These are phyloP conservation scores for Dryas iulia DNA, from an alignment of 1,140 invertebrate species.

Conservation along the genomic window DNA sequence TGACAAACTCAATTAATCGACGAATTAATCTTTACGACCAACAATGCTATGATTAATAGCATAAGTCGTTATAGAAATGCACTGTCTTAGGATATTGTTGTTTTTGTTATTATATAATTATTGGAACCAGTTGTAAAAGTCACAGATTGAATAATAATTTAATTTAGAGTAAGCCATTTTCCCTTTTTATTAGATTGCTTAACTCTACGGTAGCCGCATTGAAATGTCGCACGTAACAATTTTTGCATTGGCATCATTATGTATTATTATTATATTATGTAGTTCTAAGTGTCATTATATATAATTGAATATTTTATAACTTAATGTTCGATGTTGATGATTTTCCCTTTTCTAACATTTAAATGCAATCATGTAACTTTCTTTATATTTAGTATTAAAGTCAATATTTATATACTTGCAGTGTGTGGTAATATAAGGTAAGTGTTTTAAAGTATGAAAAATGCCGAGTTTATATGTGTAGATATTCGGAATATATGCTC, in stretches of 20 bases:
- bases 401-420: too few species aligned
- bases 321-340: too few species aligned
- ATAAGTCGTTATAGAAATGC: not conserved
- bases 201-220: not conserved
- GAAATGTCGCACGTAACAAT: not conserved
- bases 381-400: too few species aligned
- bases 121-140: not conserved
- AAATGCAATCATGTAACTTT: too few species aligned
- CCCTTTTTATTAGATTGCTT: not conserved
- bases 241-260: not conserved
- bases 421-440: too few species aligned
- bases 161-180: not conserved
- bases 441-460: too few species aligned
- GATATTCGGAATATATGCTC: too few species aligned
- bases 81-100: constrained; percentile 3
- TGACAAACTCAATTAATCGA: constrained; percentile 64
- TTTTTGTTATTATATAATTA: not conserved
- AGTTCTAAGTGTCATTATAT: too few species aligned
- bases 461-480: too few species aligned
- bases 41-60: constrained; percentile 39
- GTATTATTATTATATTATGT: too few species aligned
- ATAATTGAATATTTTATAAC: too few species aligned
- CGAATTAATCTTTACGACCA: constrained; percentile 52
- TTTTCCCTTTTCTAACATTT: too few species aligned
- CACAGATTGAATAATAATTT: not conserved